Base-by-base conservation (phyloP, 2,113 vertebrate genomes). In the Hemicordylus capensis region DNA sequence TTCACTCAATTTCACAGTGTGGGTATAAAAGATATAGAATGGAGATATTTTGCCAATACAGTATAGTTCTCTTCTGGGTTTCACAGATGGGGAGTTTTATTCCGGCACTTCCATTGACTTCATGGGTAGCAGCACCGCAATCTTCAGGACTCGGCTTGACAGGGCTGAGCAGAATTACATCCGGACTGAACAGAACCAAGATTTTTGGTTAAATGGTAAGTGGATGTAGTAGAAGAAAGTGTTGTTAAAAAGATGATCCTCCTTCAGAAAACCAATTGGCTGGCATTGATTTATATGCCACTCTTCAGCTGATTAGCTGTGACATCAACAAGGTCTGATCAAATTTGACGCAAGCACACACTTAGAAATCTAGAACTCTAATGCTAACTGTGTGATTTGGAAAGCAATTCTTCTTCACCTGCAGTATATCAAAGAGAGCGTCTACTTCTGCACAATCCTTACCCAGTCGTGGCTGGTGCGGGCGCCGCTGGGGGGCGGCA, bases 61-160 rank as follows among this genome's bases (percentile, higher is more conserved):
- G 5, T 54, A 7, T 1, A 0, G 5, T 54, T 59, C 3, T 1
- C 54, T 72, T n/a, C 5, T 51, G 37, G 9, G 0, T 75, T 76
- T 77, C 0, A 0, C 81, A 98, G 98, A 95, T 26, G 96, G 96
- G 2, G 96, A 97, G 24, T 94, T 98, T 4, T 98, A 97, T 7
- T 96, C 97, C 0, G 98, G 97, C 8, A 97, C 97, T 3, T 97
- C 98, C 0, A 97, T 97, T 0, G 97, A 98, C 86, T 98, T 98
- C 85, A 97, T 98, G 97, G 97, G 98, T 28, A 97, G 95, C 80
- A 97, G 97, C 0, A 96, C 97, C 0, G 97, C 96, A 0, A 95
- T 98, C 89, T 97, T 98, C 92, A 95, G 98, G 2, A 96, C 97
- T 0, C 94, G 95, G 17, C 81, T 97, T 0, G 93, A 94, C 0